Base-by-base conservation (phyloP, 1,140 invertebrate genomes). In the Ephestia elutella region DNA sequence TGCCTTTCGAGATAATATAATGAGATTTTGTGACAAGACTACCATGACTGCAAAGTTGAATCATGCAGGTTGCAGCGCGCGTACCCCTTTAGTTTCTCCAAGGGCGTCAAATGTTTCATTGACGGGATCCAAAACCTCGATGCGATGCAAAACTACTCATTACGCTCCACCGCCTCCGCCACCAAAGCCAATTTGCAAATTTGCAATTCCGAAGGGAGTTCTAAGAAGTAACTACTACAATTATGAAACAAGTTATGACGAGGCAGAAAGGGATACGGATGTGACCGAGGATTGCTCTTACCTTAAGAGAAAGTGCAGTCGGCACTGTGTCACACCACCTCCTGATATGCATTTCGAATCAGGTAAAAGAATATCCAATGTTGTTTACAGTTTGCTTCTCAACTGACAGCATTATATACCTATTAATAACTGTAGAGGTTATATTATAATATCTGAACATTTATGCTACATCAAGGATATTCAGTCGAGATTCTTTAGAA, bases 21-120 rank as follows among this genome's bases (percentile, higher is more conserved):
- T 67, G 54, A 76, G 62, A 8, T 85, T 79, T 58, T 54, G 49
- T 32, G 75, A 83, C 53, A 73, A 63, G n/a, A 58, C 49, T 20
- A 85, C 82, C 0, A 82, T 82, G 80, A 86, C 82, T 15, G 62
- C 65, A 0, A 71, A 59, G 15, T 20, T 78, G 28, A 69, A 58
- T 2, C 72, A 82, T 35, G 66, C 65, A 8, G 54, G 48, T 25
- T 78, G 75, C 49, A 73, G 68, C 15, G 21, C 20, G 2, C n/a
- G 35, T 13, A 62, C 49, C 5, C 69, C 66, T 13, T 30, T 57
- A 25, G 15, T 38, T 9, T 54, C 48, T 20, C 44, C 56, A 20
- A 17, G 59, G 20, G 61, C 54, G 0, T 73, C 66, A 2, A 38
- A 70, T 7, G 57, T 59, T 11, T 64, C 68, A 17, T 54, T 73